Percentiles rank a stretch among this genome's conserved stretches.
These are phyloP conservation scores for Ormia ochracea DNA, from an alignment of 2,888 invertebrate species.

Conservation along the genomic window DNA sequence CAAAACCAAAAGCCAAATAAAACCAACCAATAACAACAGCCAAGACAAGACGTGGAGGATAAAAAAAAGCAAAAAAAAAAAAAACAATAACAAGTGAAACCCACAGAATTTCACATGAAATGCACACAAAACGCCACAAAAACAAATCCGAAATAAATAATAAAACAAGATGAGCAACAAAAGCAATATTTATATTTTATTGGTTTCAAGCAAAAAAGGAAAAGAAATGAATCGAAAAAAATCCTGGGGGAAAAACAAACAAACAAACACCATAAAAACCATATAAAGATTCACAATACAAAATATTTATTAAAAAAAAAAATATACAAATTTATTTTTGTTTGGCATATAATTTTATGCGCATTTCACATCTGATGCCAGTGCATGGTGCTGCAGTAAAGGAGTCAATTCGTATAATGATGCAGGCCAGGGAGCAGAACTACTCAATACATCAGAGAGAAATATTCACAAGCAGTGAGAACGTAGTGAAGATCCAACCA, in stretches of 20 bases:
- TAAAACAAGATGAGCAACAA: conserved; percentile 28
- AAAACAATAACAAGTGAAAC: conserved; percentile 50
- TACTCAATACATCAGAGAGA: too few species aligned
- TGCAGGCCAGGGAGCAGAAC: background rate
- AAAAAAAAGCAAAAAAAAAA: background rate
- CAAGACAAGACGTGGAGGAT: background rate
- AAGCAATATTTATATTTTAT: conserved; percentile 58
- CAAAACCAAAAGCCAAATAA: background rate
- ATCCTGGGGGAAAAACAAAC: background rate
- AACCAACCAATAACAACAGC: background rate
- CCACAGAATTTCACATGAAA: conserved; percentile 46
- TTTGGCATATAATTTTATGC: conserved; percentile 30
- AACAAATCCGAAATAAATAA: conserved; percentile 52
- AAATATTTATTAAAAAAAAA: conserved; percentile 28
- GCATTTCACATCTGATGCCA: background rate
- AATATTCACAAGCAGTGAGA: too few species aligned
- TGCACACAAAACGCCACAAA: conserved; percentile 39
- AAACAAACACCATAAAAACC: conserved; percentile 38
- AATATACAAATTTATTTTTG: conserved; percentile 38
- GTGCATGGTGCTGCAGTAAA: background rate
- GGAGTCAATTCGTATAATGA: background rate
- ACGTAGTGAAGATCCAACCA: too few species aligned
- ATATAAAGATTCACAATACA: conserved; percentile 11
- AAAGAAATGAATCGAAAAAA: conserved; percentile 15
- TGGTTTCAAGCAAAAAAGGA: conserved; percentile 48